Base-by-base conservation (phyloP, 1,140 invertebrate genomes). In the Drosophila micromelanica region DNA sequence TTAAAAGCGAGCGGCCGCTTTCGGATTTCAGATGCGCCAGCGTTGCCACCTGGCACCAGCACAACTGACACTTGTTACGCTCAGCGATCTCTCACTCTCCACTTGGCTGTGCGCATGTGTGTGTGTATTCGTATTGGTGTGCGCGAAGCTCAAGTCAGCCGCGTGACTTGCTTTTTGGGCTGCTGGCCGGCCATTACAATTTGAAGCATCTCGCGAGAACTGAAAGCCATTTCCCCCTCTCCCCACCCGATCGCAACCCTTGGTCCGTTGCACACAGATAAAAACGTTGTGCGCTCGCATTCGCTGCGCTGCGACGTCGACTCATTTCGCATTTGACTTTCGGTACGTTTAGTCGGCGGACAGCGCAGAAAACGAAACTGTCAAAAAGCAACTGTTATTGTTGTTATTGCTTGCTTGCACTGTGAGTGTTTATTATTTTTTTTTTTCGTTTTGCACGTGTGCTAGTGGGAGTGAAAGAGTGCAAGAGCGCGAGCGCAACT, bases 261-360 rank as follows among this genome's bases (percentile, higher is more conserved):
- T 27, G 27, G 27, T 46, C 38, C 40, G 56, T 38, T 73, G 70
- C 55, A 73, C 40, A 68, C 48, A 68, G 55, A 68, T 73, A 73
- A 73, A 65, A 64, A 56, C 42, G 62, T 37, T 63, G 60, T 71
- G 61, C 37, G 61, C 61, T 65, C 69, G 54, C 54, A 65, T 64
- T 73, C 48, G 65, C 52, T 60, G 65, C 65, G 37, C 59, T 15
- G 51, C 60, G 67, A 57, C 65, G 48, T 49, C 46, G 40, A 15
- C 57, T 75, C 75, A 82, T 76, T 81, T 80, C 56, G 69, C 74
- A 77, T 81, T 76, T 65, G 64, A 77, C 78, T 80, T 76, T 81
- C 64, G 77, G 63, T 70, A 80, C 63, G 78, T 80, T 68, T 69
- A 80, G 73, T 80, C 64, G 46, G 63, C 73, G 54, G 43, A 63